Evolutionary conservation across 2,113 vertebrate genomes (phyloP).

Genomic region (Nannobrachium achirus): DNA sequence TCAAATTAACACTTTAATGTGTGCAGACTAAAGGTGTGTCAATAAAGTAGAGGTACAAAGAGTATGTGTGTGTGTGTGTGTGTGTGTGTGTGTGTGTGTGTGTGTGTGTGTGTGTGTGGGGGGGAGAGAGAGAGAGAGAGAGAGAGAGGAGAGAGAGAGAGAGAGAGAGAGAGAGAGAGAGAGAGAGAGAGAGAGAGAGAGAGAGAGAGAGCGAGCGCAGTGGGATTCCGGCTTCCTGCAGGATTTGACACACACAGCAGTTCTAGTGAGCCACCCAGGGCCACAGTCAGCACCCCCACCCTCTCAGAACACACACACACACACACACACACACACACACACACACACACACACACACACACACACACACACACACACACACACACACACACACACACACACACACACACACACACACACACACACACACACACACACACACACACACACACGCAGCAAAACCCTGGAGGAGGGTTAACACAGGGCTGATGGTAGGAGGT

Average conservation of each 20-base stretch:
- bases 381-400: constrained; percentile 16
- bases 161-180: constrained; percentile 31
- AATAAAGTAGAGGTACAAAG: constrained; percentile 39
- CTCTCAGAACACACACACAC: constrained; percentile 47
- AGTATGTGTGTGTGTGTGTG: constrained; percentile 25
- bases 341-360: constrained; percentile 35
- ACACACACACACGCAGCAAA: not conserved
- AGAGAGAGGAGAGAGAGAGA: constrained; percentile 29
- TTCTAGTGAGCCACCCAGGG: constrained; percentile 80
- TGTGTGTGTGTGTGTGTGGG: constrained; percentile 40
- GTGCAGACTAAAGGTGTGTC: too few species aligned
- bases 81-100: constrained; percentile 40
- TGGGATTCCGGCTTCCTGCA: constrained; percentile 79
- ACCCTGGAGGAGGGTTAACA: constrained; percentile 65
- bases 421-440: not conserved
- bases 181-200: constrained; percentile 33
- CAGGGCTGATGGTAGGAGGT: constrained; percentile 44
- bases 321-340: constrained; percentile 31
- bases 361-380: constrained; percentile 20
- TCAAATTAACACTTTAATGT: too few species aligned
- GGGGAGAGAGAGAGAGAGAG: constrained; percentile 28
- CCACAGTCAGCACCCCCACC: constrained; percentile 79
- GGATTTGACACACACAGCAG: constrained; percentile 81
- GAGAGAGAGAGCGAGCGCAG: constrained; percentile 42
- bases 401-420: not conserved